These are phyloP conservation scores for Lycodopsis pacificus DNA, from an alignment of 2,797 vertebrate genomes.

Conservation along the genomic window DNA sequence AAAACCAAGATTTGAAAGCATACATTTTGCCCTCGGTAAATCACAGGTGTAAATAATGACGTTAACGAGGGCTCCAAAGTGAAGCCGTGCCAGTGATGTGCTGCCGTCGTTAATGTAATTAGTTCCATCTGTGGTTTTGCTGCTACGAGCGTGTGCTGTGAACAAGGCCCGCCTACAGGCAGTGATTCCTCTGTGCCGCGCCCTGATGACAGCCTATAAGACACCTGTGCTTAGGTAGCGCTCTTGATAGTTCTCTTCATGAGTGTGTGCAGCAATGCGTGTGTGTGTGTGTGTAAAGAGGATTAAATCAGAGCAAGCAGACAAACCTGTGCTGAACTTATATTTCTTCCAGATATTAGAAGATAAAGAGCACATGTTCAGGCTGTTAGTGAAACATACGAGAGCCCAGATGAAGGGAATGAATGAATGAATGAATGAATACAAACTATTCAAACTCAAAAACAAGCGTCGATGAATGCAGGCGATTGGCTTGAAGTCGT, in stretches of 20 bases:
- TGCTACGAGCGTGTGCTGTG: not conserved
- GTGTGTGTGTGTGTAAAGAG: not conserved
- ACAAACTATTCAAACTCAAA: not conserved
- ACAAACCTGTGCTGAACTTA: not conserved
- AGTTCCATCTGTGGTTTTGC: not conserved
- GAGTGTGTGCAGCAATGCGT: not conserved
- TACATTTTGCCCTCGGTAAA: not conserved
- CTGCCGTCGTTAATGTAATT: fast-evolving
- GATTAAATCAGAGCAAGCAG: not conserved
- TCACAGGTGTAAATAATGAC: not conserved
- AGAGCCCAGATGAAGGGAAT: not conserved
- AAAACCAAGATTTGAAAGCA: not conserved
- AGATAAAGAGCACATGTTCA: not conserved
- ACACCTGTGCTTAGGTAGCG: no score
- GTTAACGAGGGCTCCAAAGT: not conserved
- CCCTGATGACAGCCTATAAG: no score
- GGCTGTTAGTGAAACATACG: not conserved
- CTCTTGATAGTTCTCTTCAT: not conserved
- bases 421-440: not conserved
- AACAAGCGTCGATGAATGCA: no score
- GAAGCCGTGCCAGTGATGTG: not conserved
- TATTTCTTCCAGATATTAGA: not conserved
- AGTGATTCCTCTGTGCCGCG: not conserved
- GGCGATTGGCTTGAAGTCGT: no score
- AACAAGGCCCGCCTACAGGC: not conserved